Conservation (phyloP, 2,888 invertebrate species). For the Stenodema calcarata region DNA sequence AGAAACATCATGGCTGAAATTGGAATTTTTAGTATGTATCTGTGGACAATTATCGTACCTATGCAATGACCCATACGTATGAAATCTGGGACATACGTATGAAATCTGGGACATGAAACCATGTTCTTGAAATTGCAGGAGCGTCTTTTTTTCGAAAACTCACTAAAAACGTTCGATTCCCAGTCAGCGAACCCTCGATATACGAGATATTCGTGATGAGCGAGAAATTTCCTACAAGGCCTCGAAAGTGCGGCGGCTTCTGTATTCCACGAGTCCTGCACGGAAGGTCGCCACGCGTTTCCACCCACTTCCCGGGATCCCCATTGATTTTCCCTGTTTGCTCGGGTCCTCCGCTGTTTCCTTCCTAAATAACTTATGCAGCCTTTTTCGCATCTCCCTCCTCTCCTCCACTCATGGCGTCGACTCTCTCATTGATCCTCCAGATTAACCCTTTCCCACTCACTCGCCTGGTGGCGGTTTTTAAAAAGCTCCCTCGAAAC, state of each 20-base stretch:
- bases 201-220: too few relatives aligned
- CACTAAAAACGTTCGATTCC: too few relatives aligned
- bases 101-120: too few relatives aligned
- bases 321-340: background rate
- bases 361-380: background rate
- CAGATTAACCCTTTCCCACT: background rate
- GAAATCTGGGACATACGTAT: too few relatives aligned
- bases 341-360: background rate
- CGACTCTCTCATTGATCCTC: background rate
- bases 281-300: background rate
- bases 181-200: too few relatives aligned
- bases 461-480: background rate
- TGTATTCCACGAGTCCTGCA: background rate
- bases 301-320: background rate
- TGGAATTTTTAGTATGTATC: too few relatives aligned
- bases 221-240: too few relatives aligned
- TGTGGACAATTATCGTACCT: too few relatives aligned
- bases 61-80: too few relatives aligned
- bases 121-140: too few relatives aligned
- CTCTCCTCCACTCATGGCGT: background rate
- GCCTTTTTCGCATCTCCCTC: conserved; percentile 2
- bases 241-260: background rate
- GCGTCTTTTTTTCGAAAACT: too few relatives aligned
- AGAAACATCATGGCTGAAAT: too few relatives aligned
- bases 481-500: background rate